A percentile compares a stretch with the other conserved stretches of the same genome.
phyloP scores from a whole-genome alignment of 2,888 invertebrate species.

The Trypoxylon attenuatum region DNA sequence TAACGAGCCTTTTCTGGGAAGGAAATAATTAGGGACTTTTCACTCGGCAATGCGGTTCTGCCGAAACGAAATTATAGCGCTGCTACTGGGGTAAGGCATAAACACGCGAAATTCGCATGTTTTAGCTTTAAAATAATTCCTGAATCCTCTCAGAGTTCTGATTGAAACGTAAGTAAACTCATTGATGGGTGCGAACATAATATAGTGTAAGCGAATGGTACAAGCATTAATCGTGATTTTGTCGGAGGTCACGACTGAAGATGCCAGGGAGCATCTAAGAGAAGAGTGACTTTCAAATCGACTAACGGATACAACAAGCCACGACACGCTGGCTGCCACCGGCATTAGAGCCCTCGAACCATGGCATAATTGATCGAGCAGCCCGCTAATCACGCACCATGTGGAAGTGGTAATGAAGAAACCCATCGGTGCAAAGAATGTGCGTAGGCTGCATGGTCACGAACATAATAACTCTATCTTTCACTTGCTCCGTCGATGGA shows the following conservation, averaged over 20 bases:
- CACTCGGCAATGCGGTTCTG: neutral
- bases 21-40: neutral
- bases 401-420: conserved; percentile 19
- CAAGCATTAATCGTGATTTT: too few species aligned
- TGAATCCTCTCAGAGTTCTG: too few species aligned
- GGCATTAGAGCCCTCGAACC: neutral
- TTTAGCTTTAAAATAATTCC: too few species aligned
- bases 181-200: too few species aligned
- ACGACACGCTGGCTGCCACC: neutral
- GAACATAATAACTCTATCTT: conserved; percentile 24
- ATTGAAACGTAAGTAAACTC: too few species aligned
- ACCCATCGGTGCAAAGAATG: neutral
- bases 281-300: neutral
- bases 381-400: conserved; percentile 14
- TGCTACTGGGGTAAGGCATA: too few species aligned
- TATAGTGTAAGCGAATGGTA: too few species aligned
- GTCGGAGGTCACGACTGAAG: too few species aligned
- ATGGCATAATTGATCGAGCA: neutral
- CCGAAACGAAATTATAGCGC: too few species aligned
- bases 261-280: neutral
- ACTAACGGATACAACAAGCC: neutral
- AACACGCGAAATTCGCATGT: too few species aligned
- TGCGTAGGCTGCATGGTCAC: conserved; percentile 9
- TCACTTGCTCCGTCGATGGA: conserved; percentile 15
- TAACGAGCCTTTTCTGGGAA: conserved; percentile 1